These are phyloP conservation scores for Gallinago solitaria DNA, from an alignment of 2,797 vertebrate genomes.

Conservation along the genomic window DNA sequence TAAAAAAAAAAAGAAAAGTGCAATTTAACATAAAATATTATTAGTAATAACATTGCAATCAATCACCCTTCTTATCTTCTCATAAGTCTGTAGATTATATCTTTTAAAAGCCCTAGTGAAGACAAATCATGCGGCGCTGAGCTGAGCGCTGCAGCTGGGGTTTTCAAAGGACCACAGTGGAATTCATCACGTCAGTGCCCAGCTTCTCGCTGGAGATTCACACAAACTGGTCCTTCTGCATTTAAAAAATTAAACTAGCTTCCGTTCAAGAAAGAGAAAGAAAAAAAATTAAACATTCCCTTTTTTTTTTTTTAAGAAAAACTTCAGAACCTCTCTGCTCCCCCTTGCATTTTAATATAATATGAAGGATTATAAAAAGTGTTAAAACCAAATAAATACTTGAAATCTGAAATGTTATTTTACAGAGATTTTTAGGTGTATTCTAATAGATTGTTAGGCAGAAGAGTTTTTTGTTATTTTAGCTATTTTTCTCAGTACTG, in stretches of 20 bases:
- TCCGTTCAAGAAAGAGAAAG: background rate
- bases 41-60: conserved; percentile 16
- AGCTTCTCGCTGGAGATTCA: background rate
- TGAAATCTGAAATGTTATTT: background rate
- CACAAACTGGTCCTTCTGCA: background rate
- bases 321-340: background rate
- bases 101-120: background rate
- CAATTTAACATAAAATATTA: background rate
- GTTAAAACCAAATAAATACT: background rate
- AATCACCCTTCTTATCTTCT: conserved; percentile 36
- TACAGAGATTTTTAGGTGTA: background rate
- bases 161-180: background rate
- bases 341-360: background rate
- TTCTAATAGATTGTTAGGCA: background rate
- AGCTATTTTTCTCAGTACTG: background rate
- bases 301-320: background rate
- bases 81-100: background rate
- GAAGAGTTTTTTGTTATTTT: background rate
- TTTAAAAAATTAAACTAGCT: background rate
- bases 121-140: background rate
- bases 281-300: background rate
- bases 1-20: background rate
- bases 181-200: background rate
- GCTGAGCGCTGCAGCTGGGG: background rate
- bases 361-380: background rate